Percentiles rank a stretch among this genome's conserved stretches.
phyloP scores from a whole-genome alignment of 2,797 vertebrate species.

The Aplochiton taeniatus region DNA sequence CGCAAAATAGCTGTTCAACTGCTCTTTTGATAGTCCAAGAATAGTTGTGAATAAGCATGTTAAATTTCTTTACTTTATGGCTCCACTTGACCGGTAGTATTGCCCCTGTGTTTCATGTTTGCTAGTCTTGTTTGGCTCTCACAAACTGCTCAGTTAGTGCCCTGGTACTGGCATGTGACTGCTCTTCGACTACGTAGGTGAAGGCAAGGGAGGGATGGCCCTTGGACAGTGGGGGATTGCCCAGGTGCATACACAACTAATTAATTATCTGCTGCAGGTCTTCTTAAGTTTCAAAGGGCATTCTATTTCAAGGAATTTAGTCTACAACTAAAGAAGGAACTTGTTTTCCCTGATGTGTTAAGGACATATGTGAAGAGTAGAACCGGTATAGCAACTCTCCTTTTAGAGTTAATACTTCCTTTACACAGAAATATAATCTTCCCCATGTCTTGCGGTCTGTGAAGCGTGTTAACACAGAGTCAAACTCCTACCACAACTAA shows the following conservation, averaged over 20 bases:
- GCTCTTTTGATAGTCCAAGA: too few relatives aligned
- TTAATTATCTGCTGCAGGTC: too few relatives aligned
- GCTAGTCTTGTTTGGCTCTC: constrained; percentile 8
- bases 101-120: neutral
- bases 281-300: too few relatives aligned
- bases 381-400: constrained; percentile 21
- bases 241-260: constrained; percentile 5
- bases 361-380: neutral
- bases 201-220: constrained; percentile 31
- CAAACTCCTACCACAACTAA: too few relatives aligned
- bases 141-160: constrained; percentile 9
- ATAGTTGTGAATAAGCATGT: too few relatives aligned
- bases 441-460: neutral
- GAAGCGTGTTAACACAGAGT: too few relatives aligned
- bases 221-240: constrained; percentile 18
- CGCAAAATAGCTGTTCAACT: too few relatives aligned
- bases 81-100: too few relatives aligned
- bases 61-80: too few relatives aligned
- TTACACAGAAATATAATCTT: neutral
- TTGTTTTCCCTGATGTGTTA: too few relatives aligned
- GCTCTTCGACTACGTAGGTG: constrained; percentile 30
- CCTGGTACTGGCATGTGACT: constrained; percentile 31
- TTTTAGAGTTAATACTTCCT: constrained; percentile 61
- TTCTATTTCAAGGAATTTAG: neutral
- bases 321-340: neutral